Percentiles rank a stretch among this genome's conserved stretches.
Conservation (phyloP, 2,113 vertebrate genomes). For the Lichenostomus cassidix region DNA sequence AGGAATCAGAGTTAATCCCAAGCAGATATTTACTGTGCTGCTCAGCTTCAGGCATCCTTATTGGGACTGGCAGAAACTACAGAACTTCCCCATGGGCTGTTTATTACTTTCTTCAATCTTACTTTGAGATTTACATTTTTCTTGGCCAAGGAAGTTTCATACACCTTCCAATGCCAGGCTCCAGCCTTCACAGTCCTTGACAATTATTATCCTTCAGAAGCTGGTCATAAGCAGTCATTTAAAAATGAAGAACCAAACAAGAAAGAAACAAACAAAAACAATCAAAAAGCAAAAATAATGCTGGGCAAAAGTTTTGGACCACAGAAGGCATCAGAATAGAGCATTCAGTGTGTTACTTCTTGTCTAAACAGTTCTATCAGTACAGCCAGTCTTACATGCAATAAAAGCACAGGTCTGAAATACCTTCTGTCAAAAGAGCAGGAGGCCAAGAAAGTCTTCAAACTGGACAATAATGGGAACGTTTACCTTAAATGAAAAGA, state of each 20-base stretch:
- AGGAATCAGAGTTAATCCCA: background rate
- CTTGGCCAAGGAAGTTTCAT: background rate
- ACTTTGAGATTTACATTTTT: background rate
- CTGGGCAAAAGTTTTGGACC: background rate
- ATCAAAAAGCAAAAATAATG: background rate
- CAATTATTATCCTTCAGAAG: background rate
- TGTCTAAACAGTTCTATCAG: background rate
- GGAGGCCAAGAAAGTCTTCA: background rate
- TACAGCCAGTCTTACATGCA: background rate
- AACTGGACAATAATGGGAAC: fast-evolving
- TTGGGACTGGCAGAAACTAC: background rate
- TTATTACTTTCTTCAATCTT: background rate
- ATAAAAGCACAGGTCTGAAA: background rate
- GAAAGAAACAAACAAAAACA: background rate
- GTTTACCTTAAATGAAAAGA: background rate
- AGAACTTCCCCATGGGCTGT: background rate
- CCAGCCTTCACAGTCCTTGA: background rate
- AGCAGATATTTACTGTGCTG: background rate
- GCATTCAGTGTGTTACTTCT: background rate
- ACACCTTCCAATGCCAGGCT: background rate
- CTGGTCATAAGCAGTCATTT: background rate
- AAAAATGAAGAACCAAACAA: background rate
- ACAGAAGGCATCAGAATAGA: background rate
- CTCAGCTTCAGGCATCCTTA: background rate
- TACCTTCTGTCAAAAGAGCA: background rate